Conservation (phyloP, 2,888 invertebrate genomes). For the Scaptomyza cyrtandrae region DNA sequence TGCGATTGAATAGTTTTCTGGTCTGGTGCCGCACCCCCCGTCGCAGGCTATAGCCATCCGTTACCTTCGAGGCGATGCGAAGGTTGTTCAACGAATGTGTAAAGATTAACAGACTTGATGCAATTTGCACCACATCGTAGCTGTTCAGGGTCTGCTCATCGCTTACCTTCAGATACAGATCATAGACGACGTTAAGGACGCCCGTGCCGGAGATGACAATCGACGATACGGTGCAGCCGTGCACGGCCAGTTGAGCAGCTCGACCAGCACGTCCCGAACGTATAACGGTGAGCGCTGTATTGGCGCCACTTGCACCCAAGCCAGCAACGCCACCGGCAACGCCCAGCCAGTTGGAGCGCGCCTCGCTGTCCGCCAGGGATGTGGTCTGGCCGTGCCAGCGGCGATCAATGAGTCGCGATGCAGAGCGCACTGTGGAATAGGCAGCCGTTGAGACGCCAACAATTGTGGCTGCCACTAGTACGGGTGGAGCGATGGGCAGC, state of each 20-base stretch:
- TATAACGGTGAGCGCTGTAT: slow-evolving; percentile 37
- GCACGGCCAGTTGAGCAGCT: slow-evolving; percentile 60
- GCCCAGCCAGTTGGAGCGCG: slow-evolving; percentile 76
- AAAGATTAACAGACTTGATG: slow-evolving; percentile 74
- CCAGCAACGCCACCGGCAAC: slow-evolving; percentile 72
- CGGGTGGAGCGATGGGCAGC: slow-evolving; percentile 58
- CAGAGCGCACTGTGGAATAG: slow-evolving; percentile 69
- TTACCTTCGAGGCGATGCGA: slow-evolving; percentile 67
- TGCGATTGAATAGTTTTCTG: slow-evolving; percentile 52
- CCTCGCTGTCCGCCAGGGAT: slow-evolving; percentile 60
- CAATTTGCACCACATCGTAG: slow-evolving; percentile 70
- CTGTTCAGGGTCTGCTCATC: slow-evolving; percentile 65
- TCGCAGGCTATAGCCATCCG: slow-evolving; percentile 65
- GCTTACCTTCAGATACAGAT: slow-evolving; percentile 68
- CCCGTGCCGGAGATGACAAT: slow-evolving; percentile 73
- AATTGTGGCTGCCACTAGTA: slow-evolving; percentile 59
- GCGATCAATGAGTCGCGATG: slow-evolving; percentile 60
- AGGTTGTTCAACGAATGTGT: slow-evolving; percentile 80
- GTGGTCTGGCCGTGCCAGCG: slow-evolving; percentile 71
- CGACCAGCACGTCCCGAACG: slow-evolving; percentile 46
- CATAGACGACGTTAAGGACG: slow-evolving; percentile 68
- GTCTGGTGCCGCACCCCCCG: slow-evolving; percentile 62
- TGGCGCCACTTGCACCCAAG: slow-evolving; percentile 69
- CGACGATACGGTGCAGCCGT: slow-evolving; percentile 73
- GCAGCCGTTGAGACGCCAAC: slow-evolving; percentile 62